Percentiles rank a stretch among this genome's conserved stretches.
Evolutionary conservation across 2,797 vertebrate genomes (phyloP).

Genomic region (Streptopelia turtur): DNA sequence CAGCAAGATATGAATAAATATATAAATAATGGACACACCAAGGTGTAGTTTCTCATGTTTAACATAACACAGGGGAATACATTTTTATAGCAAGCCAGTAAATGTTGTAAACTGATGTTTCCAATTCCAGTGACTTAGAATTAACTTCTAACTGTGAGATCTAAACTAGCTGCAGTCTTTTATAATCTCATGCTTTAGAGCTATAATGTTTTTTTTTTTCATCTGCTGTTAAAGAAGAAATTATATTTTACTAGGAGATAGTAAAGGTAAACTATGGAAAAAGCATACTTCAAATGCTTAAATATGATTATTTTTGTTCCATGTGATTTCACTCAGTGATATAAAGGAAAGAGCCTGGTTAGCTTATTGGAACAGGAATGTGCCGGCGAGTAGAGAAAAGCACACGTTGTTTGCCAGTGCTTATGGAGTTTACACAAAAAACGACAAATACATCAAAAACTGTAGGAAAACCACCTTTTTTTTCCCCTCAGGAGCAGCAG

Average conservation of each 20-base stretch:
- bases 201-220: constrained; percentile 80
- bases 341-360: constrained; percentile 6
- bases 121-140: constrained; percentile 76
- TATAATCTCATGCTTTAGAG: constrained; percentile 70
- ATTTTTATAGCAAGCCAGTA: constrained; percentile 83
- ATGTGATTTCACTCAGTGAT: constrained; percentile 55
- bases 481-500: neutral
- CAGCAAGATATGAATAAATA: constrained; percentile 75
- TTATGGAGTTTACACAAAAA: neutral
- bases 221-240: constrained; percentile 76
- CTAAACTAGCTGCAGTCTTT: constrained; percentile 75
- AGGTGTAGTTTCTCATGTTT: constrained; percentile 75
- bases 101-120: constrained; percentile 81
- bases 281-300: constrained; percentile 51
- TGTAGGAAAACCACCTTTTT: neutral
- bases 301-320: constrained; percentile 69
- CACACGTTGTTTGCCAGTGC: neutral
- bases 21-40: constrained; percentile 74
- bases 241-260: constrained; percentile 75
- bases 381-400: neutral
- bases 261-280: constrained; percentile 71
- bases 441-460: neutral
- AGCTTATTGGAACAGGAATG: constrained; percentile 13
- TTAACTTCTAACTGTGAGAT: constrained; percentile 75
- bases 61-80: constrained; percentile 77